These are phyloP conservation scores for Sebastes cheni DNA, from an alignment of 2,797 vertebrate species.

Conservation along the genomic window DNA sequence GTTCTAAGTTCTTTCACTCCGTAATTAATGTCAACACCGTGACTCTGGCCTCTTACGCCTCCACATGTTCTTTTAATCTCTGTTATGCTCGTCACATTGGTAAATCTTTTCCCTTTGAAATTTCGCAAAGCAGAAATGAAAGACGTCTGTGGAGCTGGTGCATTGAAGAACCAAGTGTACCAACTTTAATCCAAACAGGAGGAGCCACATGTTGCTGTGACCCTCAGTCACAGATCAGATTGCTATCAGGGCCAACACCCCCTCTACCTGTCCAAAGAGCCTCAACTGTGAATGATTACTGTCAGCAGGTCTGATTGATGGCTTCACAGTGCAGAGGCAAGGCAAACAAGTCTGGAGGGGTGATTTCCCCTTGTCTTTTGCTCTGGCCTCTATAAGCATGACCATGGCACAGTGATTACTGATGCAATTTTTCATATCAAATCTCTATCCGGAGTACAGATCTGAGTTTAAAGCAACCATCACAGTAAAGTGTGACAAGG, in stretches of 20 bases:
- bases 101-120: slow-evolving; percentile 26
- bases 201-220: not conserved
- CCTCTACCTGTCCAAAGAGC: slow-evolving; percentile 7
- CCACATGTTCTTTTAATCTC: slow-evolving; percentile 12
- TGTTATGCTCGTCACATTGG: slow-evolving; percentile 1
- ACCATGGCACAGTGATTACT: slow-evolving; percentile 25
- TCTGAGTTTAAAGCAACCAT: not conserved
- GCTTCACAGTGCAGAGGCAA: slow-evolving; percentile 26
- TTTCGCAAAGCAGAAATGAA: slow-evolving; percentile 5
- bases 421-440: not conserved
- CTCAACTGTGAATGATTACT: slow-evolving; percentile 32
- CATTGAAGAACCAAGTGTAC: not conserved
- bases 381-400: slow-evolving; percentile 42
- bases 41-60: slow-evolving; percentile 15
- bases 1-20: slow-evolving; percentile 9
- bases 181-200: slow-evolving; percentile 14
- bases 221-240: slow-evolving; percentile 10
- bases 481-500: not conserved
- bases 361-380: slow-evolving; percentile 48
- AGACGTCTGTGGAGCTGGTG: not conserved
- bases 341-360: slow-evolving; percentile 40
- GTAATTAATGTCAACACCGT: slow-evolving; percentile 51
- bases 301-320: slow-evolving; percentile 48
- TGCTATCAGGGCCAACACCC: not conserved
- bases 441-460: not conserved